Conservation (phyloP, 2,888 invertebrate species). For the Mamestra brassicae region DNA sequence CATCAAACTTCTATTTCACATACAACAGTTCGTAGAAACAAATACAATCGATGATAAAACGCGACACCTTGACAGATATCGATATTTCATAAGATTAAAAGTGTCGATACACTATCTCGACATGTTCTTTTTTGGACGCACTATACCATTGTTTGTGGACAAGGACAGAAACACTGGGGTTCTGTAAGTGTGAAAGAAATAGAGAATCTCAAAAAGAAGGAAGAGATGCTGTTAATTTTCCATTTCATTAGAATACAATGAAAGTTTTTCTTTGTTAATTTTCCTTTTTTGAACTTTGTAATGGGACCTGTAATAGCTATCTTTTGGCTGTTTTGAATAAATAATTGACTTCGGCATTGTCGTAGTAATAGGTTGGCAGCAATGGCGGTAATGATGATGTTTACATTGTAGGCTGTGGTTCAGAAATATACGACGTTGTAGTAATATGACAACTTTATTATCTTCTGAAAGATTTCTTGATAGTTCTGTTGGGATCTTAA, state of each 20-base stretch:
- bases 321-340: constrained; percentile 34
- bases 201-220: constrained; percentile 63
- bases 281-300: constrained; percentile 61
- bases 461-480: too few relatives aligned
- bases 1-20: constrained; percentile 56
- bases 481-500: neutral
- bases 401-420: neutral
- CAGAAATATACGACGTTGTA: neutral
- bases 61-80: constrained; percentile 70
- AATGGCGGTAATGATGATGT: neutral
- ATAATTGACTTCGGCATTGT: constrained; percentile 28
- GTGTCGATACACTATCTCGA: constrained; percentile 74
- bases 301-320: constrained; percentile 48
- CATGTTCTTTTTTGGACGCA: constrained; percentile 86
- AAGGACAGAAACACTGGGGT: constrained; percentile 77
- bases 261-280: constrained; percentile 73
- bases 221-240: constrained; percentile 77
- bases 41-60: constrained; percentile 67
- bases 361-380: constrained; percentile 5
- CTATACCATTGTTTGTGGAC: constrained; percentile 89
- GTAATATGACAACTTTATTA: neutral
- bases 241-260: constrained; percentile 81
- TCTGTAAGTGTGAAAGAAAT: constrained; percentile 73
- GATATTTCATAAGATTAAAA: constrained; percentile 75
- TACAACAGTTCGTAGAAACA: constrained; percentile 54